Conservation (phyloP, 2,888 invertebrate genomes). For the Apamea monoglypha region DNA sequence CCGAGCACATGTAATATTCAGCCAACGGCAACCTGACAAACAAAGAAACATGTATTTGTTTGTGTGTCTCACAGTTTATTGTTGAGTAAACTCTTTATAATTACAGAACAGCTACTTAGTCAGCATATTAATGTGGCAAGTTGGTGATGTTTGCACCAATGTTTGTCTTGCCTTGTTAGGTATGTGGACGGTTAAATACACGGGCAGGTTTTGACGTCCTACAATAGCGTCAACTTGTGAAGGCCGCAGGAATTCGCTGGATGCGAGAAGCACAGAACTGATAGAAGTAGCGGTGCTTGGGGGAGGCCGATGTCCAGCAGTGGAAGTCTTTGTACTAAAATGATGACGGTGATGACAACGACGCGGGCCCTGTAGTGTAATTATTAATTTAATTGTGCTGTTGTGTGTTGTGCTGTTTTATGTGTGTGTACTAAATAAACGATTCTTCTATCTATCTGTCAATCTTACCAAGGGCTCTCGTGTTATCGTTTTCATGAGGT, state of each 20-base stretch:
- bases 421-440: no score
- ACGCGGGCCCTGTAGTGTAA: no score
- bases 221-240: not conserved
- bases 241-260: not conserved
- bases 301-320: not conserved
- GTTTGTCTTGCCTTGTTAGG: conserved; percentile 25
- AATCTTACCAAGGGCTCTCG: no score
- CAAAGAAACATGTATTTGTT: conserved; percentile 62
- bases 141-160: conserved; percentile 37
- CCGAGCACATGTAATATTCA: conserved; percentile 50
- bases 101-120: conserved; percentile 60
- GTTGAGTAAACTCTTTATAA: conserved; percentile 66
- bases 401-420: no score
- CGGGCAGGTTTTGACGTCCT: not conserved
- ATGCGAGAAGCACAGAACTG: not conserved
- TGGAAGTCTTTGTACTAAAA: not conserved
- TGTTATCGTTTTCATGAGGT: no score
- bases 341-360: not conserved
- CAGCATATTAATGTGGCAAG: conserved; percentile 57
- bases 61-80: conserved; percentile 46
- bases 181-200: not conserved
- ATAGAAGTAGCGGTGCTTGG: not conserved
- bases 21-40: conserved; percentile 48
- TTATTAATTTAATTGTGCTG: no score
- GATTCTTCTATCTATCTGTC: no score